These are phyloP conservation scores for Channa argus DNA, from an alignment of 2,113 vertebrate species.

Conservation along the genomic window DNA sequence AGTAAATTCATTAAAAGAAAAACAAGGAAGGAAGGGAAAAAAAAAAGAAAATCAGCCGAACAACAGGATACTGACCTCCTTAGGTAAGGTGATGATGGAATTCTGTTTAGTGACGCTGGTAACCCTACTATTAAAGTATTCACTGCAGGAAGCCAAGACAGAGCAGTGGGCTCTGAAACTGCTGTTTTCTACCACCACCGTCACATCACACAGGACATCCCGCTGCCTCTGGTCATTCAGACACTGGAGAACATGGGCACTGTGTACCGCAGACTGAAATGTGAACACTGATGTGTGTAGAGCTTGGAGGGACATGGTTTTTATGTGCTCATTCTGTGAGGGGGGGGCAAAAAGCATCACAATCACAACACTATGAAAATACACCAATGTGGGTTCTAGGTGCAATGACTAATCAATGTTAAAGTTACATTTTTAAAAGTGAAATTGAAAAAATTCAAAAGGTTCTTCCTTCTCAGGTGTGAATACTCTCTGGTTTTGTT, in stretches of 20 bases:
- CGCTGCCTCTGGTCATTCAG: constrained; percentile 83
- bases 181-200: constrained; percentile 87
- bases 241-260: constrained; percentile 77
- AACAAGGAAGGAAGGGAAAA: too few species aligned
- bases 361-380: not conserved
- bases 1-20: not conserved
- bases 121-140: constrained; percentile 89
- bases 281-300: constrained; percentile 81
- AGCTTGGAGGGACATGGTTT: constrained; percentile 76
- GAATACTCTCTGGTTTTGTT: not conserved
- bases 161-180: constrained; percentile 91
- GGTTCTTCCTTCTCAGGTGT: not conserved
- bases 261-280: constrained; percentile 85
- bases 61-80: constrained; percentile 84
- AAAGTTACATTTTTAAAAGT: too few species aligned
- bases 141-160: constrained; percentile 92
- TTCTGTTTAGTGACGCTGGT: constrained; percentile 80
- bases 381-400: not conserved
- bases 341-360: not conserved
- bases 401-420: not conserved
- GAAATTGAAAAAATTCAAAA: not conserved
- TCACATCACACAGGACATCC: constrained; percentile 86
- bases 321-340: constrained; percentile 57
- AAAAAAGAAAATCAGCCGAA: not conserved
- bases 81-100: constrained; percentile 88